These are phyloP conservation scores for Argyrosomus regius DNA, from an alignment of 2,797 vertebrate genomes.

Conservation along the genomic window DNA sequence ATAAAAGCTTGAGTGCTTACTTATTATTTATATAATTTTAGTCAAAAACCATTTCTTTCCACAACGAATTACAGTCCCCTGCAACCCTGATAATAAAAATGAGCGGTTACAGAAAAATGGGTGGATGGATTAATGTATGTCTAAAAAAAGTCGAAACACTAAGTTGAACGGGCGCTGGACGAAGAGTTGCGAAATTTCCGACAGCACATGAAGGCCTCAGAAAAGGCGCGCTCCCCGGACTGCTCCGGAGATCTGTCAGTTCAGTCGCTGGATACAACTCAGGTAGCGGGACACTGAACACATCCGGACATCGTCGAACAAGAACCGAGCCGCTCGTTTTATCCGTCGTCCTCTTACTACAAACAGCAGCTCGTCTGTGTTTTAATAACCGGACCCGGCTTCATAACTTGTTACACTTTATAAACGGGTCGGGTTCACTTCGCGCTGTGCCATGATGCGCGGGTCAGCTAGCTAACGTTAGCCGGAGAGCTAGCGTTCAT, in stretches of 20 bases:
- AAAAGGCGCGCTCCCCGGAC: slow-evolving; percentile 6
- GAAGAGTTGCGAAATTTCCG: background rate
- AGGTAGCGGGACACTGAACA: slow-evolving; percentile 36
- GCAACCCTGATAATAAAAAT: no score
- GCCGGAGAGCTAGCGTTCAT: slow-evolving; percentile 51
- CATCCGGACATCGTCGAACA: background rate
- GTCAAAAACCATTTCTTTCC: no score
- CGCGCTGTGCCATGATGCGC: slow-evolving; percentile 35
- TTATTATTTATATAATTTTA: no score
- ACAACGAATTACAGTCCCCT: no score
- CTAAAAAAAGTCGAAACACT: no score
- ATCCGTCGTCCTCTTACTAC: background rate
- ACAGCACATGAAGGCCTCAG: slow-evolving; percentile 31
- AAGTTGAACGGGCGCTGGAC: no score
- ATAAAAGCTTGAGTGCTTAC: no score
- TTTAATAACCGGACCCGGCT: fast-evolving
- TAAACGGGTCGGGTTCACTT: slow-evolving; percentile 11
- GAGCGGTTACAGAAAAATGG: no score
- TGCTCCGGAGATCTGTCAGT: slow-evolving; percentile 46
- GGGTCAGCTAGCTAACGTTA: slow-evolving; percentile 57
- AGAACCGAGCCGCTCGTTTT: background rate
- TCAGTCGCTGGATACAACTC: slow-evolving; percentile 32
- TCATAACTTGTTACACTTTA: background rate
- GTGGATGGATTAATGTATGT: no score
- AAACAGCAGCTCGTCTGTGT: fast-evolving